A percentile compares a stretch with the other conserved stretches of the same genome.
Conservation (phyloP, 2,113 vertebrate genomes). For the Rhegmatorhina hoffmannsi region DNA sequence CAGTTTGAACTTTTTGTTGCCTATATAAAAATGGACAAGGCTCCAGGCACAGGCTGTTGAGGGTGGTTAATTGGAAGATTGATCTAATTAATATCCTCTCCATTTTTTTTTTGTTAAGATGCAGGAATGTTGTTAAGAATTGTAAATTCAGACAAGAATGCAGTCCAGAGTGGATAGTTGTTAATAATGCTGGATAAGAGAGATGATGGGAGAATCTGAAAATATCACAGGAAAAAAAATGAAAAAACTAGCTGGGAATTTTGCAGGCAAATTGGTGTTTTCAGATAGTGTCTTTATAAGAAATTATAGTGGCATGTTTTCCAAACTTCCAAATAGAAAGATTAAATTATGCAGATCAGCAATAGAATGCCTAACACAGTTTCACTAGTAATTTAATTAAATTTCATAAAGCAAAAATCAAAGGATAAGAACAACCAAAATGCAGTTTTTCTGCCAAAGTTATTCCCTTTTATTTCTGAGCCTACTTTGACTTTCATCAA, state of each 20-base stretch:
- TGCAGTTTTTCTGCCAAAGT: not conserved
- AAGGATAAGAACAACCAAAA: not conserved
- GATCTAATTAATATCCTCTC: not conserved
- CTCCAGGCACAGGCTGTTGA: not conserved
- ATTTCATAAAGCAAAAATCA: not conserved
- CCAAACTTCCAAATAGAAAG: not conserved
- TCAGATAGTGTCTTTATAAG: not conserved
- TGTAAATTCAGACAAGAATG: not conserved
- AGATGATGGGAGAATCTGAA: not conserved
- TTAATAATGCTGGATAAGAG: not conserved
- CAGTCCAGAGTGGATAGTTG: not conserved
- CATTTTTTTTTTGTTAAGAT: not conserved
- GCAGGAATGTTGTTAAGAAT: not conserved
- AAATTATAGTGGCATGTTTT: not conserved
- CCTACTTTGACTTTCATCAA: not conserved
- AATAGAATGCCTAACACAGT: not conserved
- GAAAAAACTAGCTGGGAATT: not conserved
- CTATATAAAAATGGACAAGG: not conserved
- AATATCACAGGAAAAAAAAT: not conserved
- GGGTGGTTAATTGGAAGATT: not conserved
- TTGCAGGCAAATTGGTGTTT: not conserved
- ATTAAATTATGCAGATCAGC: not conserved
- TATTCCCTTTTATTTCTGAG: not conserved
- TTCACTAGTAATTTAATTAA: not conserved
- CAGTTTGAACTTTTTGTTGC: not conserved